Conservation (phyloP, 2,888 invertebrate species). For the Trilocha varians region DNA sequence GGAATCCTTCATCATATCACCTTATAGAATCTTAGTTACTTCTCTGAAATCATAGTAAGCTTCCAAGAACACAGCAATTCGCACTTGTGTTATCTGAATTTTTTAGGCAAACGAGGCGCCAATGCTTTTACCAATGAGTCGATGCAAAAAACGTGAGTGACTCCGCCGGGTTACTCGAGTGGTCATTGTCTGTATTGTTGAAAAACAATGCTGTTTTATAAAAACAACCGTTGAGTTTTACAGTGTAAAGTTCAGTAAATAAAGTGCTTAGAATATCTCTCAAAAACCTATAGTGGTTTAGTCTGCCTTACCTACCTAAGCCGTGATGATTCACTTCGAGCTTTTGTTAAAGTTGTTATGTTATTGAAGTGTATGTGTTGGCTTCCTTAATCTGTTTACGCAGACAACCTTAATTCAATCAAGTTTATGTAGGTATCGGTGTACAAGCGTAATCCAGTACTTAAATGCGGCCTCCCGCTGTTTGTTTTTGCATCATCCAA, state of each 20-base stretch:
- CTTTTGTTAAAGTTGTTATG: too few relatives aligned
- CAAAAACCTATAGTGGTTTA: too few relatives aligned
- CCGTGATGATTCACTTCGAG: too few relatives aligned
- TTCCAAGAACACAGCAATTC: conserved; percentile 53
- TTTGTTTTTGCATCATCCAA: conserved; percentile 51
- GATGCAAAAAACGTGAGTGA: conserved; percentile 45
- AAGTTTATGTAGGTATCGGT: not conserved
- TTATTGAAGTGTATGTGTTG: too few relatives aligned
- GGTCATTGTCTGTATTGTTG: conserved; percentile 43
- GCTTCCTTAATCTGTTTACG: not conserved
- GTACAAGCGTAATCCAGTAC: not conserved
- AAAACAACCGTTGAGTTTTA: conserved; percentile 20
- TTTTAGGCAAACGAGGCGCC: conserved; percentile 55
- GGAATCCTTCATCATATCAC: conserved; percentile 27
- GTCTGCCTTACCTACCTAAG: too few relatives aligned
- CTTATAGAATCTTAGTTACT: conserved; percentile 15
- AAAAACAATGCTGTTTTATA: conserved; percentile 50
- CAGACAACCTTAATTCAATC: not conserved
- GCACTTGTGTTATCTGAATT: conserved; percentile 50
- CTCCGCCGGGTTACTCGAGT: conserved; percentile 32
- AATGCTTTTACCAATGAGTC: conserved; percentile 53
- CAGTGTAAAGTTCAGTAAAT: too few relatives aligned
- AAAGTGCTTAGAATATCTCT: too few relatives aligned
- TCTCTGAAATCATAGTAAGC: conserved; percentile 41
- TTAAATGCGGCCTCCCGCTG: conserved; percentile 43